Base-by-base conservation (phyloP, 2,797 vertebrate species). In the Cephalopachus bancanus region DNA sequence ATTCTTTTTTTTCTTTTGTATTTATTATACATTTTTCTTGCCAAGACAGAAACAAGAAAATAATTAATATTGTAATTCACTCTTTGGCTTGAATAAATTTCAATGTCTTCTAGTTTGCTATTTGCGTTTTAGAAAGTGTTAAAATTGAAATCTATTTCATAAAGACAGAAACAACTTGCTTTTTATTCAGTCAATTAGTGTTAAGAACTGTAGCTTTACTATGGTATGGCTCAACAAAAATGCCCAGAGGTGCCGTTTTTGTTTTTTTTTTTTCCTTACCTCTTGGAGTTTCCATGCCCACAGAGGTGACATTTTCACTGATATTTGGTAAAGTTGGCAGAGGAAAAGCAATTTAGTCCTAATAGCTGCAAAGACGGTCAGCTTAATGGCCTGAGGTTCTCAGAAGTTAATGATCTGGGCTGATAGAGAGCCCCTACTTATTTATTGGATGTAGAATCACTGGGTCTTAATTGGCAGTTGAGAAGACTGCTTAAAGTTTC, bases 171-270 rank as follows among this genome's bases (percentile, higher is more conserved):
- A 89, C 0, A 0, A 72, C 92, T 97, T 93, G 98, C 95, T 15
- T 5, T 44, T 94, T 96, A 97, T 74, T 90, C n/a, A 74, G 84
- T 11, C 71, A 97, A 91, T 95, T 94, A 94, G 65, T 79, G 28
- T 93, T 96, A 97, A 89, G 86, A 88, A 44, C 90, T 92, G 37
- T 67, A 92, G 80, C 28, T 97, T 81, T 64, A 86, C n/a, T 91
- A 3, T 53, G 79, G 51, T 91, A 3, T 53, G 79, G 51, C 26
- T 96, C 88, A 91, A 72, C 75, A 83, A 76, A 94, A 97, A 75
- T 59, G 67, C 55, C 24, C 53, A 84, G 53, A 44, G 44, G 44
- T 44, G 44, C 4, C 6, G 44, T 44, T 44, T 44, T 44, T 5
- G 3, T 44, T 44, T 44, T 44, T 44, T 44, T 44, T 44, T 44